Percentiles rank a stretch among this genome's conserved stretches.
Conservation (phyloP, 2,113 vertebrate genomes). For the Amphilophus citrinellus region DNA sequence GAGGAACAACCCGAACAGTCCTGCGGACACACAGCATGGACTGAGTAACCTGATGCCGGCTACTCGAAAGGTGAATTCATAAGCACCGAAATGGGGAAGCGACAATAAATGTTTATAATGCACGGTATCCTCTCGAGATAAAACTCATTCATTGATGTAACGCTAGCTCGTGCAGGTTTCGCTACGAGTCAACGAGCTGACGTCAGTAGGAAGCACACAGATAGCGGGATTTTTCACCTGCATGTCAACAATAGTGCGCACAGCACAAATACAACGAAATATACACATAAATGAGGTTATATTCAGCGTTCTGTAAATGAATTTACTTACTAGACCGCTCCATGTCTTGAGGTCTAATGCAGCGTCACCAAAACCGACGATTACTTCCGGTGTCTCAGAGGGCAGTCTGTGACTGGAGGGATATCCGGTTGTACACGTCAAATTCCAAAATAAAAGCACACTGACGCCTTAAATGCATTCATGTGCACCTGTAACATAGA, state of each 20-base stretch:
- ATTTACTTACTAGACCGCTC: slow-evolving; percentile 76
- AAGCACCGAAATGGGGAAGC: not conserved
- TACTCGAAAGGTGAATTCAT: not conserved
- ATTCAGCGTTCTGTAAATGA: not conserved
- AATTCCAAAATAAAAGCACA: slow-evolving; percentile 63
- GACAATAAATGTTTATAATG: not conserved
- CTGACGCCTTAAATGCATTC: too few species aligned
- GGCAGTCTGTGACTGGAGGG: not conserved
- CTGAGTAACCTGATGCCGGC: not conserved
- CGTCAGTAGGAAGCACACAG: slow-evolving; percentile 14
- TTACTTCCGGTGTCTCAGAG: slow-evolving; percentile 72
- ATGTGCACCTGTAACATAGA: not conserved
- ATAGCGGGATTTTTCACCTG: fast-evolving
- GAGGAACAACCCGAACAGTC: slow-evolving; percentile 78
- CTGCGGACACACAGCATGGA: slow-evolving; percentile 60
- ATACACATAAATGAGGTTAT: fast-evolving
- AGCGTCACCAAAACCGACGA: slow-evolving; percentile 80
- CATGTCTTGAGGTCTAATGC: slow-evolving; percentile 82
- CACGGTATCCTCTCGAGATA: not conserved
- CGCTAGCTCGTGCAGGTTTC: slow-evolving; percentile 20
- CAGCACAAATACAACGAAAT: not conserved
- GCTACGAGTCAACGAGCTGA: slow-evolving; percentile 38
- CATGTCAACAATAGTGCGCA: not conserved
- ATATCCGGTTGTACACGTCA: slow-evolving; percentile 28
- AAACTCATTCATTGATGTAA: slow-evolving; percentile 46